Percentiles rank a stretch among this genome's conserved stretches.
Conservation (phyloP, 2,797 vertebrate species). For the Catamblyrhynchus diadema region DNA sequence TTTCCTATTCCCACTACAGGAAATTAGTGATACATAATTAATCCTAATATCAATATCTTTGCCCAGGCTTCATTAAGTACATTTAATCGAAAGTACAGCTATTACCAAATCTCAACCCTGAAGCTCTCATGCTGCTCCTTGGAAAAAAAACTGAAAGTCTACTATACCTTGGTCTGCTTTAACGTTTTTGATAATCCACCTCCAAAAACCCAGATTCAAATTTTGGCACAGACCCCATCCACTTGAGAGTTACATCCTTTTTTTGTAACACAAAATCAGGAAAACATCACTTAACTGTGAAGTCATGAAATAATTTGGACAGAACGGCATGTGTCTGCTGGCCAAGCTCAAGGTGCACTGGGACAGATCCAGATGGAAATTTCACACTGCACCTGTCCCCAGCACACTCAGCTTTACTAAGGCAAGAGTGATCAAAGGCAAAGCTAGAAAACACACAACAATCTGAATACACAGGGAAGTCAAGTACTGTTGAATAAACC, state of each 20-base stretch:
- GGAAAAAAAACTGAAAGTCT: neutral
- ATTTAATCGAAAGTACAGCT: slow-evolving; percentile 1
- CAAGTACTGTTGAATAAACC: slow-evolving; percentile 3
- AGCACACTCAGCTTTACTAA: neutral
- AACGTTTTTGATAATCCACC: neutral
- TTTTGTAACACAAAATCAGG: neutral
- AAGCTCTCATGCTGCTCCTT: neutral
- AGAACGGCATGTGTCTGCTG: neutral
- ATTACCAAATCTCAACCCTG: neutral
- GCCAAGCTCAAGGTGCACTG: neutral
- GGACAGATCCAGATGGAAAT: neutral
- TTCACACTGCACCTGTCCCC: neutral
- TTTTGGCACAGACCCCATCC: neutral
- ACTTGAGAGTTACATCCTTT: neutral
- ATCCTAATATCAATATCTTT: slow-evolving; percentile 1
- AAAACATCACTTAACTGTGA: neutral
- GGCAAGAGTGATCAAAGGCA: neutral
- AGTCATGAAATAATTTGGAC: neutral
- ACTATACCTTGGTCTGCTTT: neutral
- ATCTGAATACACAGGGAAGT: neutral
- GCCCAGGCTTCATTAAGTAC: neutral
- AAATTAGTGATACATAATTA: slow-evolving; percentile 30
- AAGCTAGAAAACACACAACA: neutral
- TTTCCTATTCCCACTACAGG: neutral
- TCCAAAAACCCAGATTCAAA: neutral